Evolutionary conservation across 2,888 invertebrate genomes (phyloP).

Genomic region (Shargacucullia verbasci): DNA sequence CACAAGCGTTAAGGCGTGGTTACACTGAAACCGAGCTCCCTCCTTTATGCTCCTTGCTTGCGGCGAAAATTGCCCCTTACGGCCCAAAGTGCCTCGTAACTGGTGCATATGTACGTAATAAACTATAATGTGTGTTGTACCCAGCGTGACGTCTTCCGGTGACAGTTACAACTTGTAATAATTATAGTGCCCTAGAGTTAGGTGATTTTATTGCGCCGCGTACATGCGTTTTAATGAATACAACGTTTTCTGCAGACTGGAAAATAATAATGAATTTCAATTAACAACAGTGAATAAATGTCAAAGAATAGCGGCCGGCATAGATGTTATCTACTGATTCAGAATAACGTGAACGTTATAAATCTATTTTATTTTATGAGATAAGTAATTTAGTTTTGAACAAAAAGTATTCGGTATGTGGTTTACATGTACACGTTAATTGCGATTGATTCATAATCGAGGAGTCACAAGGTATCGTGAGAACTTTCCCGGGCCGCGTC

Average conservation of each 20-base stretch:
- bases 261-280: slow-evolving; percentile 9
- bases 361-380: slow-evolving; percentile 6
- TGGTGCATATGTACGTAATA: slow-evolving; percentile 79
- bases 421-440: slow-evolving; percentile 20
- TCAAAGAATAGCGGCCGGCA: slow-evolving; percentile 1
- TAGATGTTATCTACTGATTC: slow-evolving; percentile 1
- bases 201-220: slow-evolving; percentile 40
- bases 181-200: slow-evolving; percentile 43
- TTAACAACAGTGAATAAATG: slow-evolving; percentile 4
- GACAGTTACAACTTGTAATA: slow-evolving; percentile 57
- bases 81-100: slow-evolving; percentile 74
- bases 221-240: slow-evolving; percentile 35
- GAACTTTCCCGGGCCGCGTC: slow-evolving; percentile 71
- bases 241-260: slow-evolving; percentile 11
- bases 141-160: slow-evolving; percentile 82
- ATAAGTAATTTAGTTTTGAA: slow-evolving; percentile 1
- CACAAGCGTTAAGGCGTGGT: slow-evolving; percentile 81
- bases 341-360: background rate
- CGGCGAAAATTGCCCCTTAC: slow-evolving; percentile 82
- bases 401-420: slow-evolving; percentile 6
- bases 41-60: slow-evolving; percentile 74
- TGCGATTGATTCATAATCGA: slow-evolving; percentile 40
- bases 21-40: slow-evolving; percentile 75
- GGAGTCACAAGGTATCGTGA: slow-evolving; percentile 67
- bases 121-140: slow-evolving; percentile 74